phyloP scores from a whole-genome alignment of 1,140 invertebrate species.

The Thrips palmi region DNA sequence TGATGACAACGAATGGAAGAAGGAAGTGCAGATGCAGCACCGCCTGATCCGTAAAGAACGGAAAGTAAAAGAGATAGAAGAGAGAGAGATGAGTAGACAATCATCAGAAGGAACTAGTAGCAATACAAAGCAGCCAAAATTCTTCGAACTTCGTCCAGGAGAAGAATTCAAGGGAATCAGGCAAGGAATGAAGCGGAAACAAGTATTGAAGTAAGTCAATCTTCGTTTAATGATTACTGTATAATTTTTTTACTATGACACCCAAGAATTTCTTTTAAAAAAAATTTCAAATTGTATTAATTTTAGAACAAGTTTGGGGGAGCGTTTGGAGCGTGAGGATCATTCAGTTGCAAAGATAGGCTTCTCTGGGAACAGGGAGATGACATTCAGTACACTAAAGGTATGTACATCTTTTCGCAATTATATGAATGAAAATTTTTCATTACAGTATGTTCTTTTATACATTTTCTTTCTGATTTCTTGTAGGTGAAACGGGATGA shows the following conservation, averaged over 20 bases:
- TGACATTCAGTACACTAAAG: slow-evolving; percentile 15
- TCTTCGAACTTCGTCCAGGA: slow-evolving; percentile 44
- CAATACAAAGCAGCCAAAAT: slow-evolving; percentile 28
- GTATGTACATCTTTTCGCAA: slow-evolving; percentile 10
- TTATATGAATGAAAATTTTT: background rate
- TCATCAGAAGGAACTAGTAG: background rate
- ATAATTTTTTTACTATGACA: background rate
- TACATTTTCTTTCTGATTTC: background rate
- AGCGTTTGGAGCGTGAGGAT: slow-evolving; percentile 14
- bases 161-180: slow-evolving; percentile 35
- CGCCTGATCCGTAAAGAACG: slow-evolving; percentile 28
- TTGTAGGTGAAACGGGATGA: background rate
- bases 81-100: slow-evolving; percentile 10
- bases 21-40: slow-evolving; percentile 63
- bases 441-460: too few species aligned
- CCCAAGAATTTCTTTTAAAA: background rate
- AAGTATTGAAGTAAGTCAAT: slow-evolving; percentile 8
- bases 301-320: slow-evolving; percentile 13
- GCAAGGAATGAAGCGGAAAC: slow-evolving; percentile 26
- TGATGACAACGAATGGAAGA: slow-evolving; percentile 56
- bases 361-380: slow-evolving; percentile 16
- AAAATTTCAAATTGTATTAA: slow-evolving; percentile 2
- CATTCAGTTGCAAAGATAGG: slow-evolving; percentile 12
- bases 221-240: too few species aligned
- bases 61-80: slow-evolving; percentile 23